Conservation (phyloP, 2,888 invertebrate genomes). For the Pristionchus japonicus region DNA sequence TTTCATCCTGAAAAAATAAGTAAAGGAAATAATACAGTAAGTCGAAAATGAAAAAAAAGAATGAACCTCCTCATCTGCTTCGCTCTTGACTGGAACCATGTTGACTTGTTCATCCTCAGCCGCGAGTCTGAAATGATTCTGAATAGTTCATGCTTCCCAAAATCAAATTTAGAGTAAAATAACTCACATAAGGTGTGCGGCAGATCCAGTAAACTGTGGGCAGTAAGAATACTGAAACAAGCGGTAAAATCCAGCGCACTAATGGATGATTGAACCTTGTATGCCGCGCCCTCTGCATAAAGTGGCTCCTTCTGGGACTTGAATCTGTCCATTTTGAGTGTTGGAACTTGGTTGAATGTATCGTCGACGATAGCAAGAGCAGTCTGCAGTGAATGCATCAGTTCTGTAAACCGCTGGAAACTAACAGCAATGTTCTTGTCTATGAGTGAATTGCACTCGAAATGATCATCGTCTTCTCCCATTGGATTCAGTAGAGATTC, state of each 20-base stretch:
- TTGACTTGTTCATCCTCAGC: not conserved
- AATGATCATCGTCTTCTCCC: constrained; percentile 73
- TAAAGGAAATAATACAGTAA: not conserved
- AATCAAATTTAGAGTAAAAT: not conserved
- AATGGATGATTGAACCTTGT: not conserved
- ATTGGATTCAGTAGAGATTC: constrained; percentile 72
- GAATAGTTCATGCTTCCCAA: not conserved
- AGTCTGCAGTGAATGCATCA: constrained; percentile 52
- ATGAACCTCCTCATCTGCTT: not conserved
- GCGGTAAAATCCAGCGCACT: not conserved
- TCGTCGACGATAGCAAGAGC: constrained; percentile 60
- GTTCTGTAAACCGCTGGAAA: not conserved
- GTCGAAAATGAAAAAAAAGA: too few species aligned
- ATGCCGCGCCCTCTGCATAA: constrained; percentile 51
- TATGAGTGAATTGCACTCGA: constrained; percentile 65
- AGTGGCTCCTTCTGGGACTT: constrained; percentile 50
- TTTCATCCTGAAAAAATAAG: not conserved
- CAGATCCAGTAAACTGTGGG: constrained; percentile 29
- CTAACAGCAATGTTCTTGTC: constrained; percentile 63
- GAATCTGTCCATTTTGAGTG: constrained; percentile 54
- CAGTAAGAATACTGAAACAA: not conserved
- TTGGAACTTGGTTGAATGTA: constrained; percentile 50
- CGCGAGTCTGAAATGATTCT: not conserved
- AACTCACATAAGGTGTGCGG: constrained; percentile 30
- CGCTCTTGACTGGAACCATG: constrained; percentile 37